Evolutionary conservation across 1,140 invertebrate genomes (phyloP).

Genomic region (Drosophila novamexicana): DNA sequence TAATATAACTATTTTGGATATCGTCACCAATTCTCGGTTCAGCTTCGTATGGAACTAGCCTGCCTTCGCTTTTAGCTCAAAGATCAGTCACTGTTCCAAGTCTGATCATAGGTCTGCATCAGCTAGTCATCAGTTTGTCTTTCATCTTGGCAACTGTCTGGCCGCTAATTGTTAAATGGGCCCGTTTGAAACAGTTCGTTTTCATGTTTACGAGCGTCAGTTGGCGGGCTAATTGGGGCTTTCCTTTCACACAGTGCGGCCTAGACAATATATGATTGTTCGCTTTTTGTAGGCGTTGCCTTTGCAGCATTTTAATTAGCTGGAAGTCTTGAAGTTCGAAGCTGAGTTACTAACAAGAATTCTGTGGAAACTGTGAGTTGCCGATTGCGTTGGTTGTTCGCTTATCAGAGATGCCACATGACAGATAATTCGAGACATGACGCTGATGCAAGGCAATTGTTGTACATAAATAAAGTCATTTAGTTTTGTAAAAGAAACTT

Average conservation of each 20-base stretch:
- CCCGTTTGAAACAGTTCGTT: constrained; percentile 34
- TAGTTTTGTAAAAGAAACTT: not conserved
- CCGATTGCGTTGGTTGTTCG: constrained; percentile 45
- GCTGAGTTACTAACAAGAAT: constrained; percentile 28
- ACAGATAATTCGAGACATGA: constrained; percentile 48
- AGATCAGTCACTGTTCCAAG: constrained; percentile 1
- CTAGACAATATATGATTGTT: constrained; percentile 6
- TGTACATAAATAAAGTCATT: not conserved
- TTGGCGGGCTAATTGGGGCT: constrained; percentile 63
- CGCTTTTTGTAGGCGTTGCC: constrained; percentile 62
- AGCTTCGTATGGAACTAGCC: too few relatives aligned
- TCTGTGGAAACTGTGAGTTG: constrained; percentile 44
- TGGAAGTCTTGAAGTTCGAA: constrained; percentile 34
- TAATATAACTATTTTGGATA: too few relatives aligned
- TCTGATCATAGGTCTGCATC: constrained; percentile 7
- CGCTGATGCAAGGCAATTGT: constrained; percentile 1
- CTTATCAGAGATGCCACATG: constrained; percentile 60
- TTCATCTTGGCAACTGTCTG: constrained; percentile 47
- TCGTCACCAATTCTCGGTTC: too few relatives aligned
- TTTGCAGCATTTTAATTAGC: constrained; percentile 65
- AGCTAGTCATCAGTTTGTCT: constrained; percentile 35
- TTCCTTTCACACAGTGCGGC: constrained; percentile 37
- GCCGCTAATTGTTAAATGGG: constrained; percentile 70
- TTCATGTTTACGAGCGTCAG: constrained; percentile 46
- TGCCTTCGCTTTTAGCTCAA: not conserved